phyloP scores from a whole-genome alignment of 1,140 invertebrate genomes.

The Drosophila carrolli region DNA sequence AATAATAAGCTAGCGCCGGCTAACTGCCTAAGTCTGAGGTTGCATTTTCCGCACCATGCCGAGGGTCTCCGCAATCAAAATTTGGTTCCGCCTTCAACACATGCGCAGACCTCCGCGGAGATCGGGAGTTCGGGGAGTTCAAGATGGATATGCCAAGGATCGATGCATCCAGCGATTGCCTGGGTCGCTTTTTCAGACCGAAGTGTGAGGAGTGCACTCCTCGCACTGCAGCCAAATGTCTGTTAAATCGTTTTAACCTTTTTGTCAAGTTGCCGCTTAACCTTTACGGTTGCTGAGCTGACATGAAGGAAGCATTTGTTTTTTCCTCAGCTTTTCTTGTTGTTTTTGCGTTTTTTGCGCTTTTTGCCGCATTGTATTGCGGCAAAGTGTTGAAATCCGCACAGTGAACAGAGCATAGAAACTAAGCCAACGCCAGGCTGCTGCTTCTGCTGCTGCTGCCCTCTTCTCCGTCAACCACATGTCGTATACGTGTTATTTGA shows the following conservation, averaged over 20 bases:
- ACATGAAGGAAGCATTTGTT: conserved; percentile 79
- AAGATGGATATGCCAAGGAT: conserved; percentile 53
- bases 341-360: conserved; percentile 6
- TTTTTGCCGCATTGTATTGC: conserved; percentile 57
- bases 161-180: conserved; percentile 52
- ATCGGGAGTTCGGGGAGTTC: background rate
- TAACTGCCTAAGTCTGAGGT: conserved; percentile 43
- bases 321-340: conserved; percentile 21
- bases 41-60: conserved; percentile 52
- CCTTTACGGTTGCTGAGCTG: conserved; percentile 77
- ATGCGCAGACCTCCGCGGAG: conserved; percentile 22
- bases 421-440: conserved; percentile 42
- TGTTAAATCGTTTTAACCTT: conserved; percentile 83
- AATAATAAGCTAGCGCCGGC: conserved; percentile 60
- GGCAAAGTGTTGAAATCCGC: conserved; percentile 55
- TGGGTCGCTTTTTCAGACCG: conserved; percentile 17
- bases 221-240: conserved; percentile 67
- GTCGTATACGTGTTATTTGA: conserved; percentile 74
- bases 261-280: conserved; percentile 83
- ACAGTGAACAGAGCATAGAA: conserved; percentile 42
- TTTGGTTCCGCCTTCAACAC: conserved; percentile 73
- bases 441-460: conserved; percentile 9
- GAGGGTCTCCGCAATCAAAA: conserved; percentile 63
- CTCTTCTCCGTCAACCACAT: conserved; percentile 41
- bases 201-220: conserved; percentile 26